These are phyloP conservation scores for Agriotes lineatus DNA, from an alignment of 2,888 invertebrate genomes.

Conservation along the genomic window DNA sequence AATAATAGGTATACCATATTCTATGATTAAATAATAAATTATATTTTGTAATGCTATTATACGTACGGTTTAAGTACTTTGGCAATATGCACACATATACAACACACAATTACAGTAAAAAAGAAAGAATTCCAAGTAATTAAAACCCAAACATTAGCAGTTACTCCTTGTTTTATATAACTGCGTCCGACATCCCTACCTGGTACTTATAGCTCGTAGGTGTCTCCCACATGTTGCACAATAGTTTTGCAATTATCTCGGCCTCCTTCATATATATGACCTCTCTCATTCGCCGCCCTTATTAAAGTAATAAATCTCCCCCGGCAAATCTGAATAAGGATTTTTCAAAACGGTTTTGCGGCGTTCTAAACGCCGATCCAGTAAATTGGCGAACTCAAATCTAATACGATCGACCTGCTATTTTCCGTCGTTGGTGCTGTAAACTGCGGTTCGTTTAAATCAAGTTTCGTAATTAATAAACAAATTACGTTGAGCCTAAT, in stretches of 20 bases:
- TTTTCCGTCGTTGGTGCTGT: background rate
- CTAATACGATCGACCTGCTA: background rate
- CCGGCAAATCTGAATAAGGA: background rate
- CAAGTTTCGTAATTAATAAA: background rate
- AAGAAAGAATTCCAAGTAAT: constrained; percentile 62
- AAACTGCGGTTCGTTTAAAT: background rate
- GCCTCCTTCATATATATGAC: constrained; percentile 42
- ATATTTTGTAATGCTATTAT: background rate
- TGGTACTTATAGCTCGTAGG: constrained; percentile 43
- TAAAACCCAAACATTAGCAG: constrained; percentile 61
- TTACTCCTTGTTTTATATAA: constrained; percentile 53
- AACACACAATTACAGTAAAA: constrained; percentile 56
- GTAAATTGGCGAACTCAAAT: no score
- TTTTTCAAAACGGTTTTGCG: background rate
- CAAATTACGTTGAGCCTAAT: background rate
- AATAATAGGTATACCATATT: background rate
- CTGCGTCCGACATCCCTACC: constrained; percentile 44
- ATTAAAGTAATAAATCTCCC: constrained; percentile 40
- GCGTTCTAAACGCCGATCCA: no score
- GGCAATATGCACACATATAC: background rate
- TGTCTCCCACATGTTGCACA: constrained; percentile 64
- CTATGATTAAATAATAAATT: background rate
- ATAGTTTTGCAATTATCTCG: constrained; percentile 67
- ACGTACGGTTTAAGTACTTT: background rate
- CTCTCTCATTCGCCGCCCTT: constrained; percentile 31